phyloP scores from a whole-genome alignment of 1,140 invertebrate species.

The Vanessa atalanta region DNA sequence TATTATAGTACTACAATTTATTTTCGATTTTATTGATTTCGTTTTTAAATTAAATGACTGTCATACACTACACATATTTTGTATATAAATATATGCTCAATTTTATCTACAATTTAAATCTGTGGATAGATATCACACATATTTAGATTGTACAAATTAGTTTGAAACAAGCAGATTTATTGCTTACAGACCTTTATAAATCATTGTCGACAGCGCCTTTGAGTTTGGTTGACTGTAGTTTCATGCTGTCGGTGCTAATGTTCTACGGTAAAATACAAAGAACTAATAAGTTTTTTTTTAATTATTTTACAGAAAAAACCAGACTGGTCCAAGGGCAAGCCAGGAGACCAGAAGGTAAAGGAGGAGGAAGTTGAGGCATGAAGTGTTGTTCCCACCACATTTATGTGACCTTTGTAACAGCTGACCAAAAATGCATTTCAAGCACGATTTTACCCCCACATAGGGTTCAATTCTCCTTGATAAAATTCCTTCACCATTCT shows the following conservation, averaged over 20 bases:
- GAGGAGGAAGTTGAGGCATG: conserved; percentile 91
- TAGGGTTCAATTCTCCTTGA: conserved; percentile 36
- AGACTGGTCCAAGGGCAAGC: conserved; percentile 93
- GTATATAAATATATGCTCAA: conserved; percentile 19
- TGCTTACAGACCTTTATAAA: conserved; percentile 8
- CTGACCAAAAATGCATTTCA: conserved; percentile 37
- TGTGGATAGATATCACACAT: neutral
- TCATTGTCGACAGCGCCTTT: conserved; percentile 16
- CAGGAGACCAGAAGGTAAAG: conserved; percentile 93
- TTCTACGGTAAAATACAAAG: neutral
- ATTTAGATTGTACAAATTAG: conserved; percentile 10
- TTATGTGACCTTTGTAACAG: conserved; percentile 58
- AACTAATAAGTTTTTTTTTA: conserved; percentile 31
- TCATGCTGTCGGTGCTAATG: conserved; percentile 11
- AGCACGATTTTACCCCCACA: conserved; percentile 45
- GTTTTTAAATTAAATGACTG: neutral
- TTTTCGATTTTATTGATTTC: neutral
- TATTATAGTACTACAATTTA: neutral
- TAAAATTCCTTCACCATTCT: conserved; percentile 52
- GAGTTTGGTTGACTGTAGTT: conserved; percentile 32
- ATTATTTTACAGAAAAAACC: conserved; percentile 90
- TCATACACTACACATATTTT: neutral
- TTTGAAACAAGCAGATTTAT: neutral
- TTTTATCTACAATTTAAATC: conserved; percentile 15
- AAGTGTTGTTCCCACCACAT: conserved; percentile 72